Percentiles rank a stretch among this genome's conserved stretches.
phyloP scores from a whole-genome alignment of 2,113 vertebrate species.

The Anoura caudifer region DNA sequence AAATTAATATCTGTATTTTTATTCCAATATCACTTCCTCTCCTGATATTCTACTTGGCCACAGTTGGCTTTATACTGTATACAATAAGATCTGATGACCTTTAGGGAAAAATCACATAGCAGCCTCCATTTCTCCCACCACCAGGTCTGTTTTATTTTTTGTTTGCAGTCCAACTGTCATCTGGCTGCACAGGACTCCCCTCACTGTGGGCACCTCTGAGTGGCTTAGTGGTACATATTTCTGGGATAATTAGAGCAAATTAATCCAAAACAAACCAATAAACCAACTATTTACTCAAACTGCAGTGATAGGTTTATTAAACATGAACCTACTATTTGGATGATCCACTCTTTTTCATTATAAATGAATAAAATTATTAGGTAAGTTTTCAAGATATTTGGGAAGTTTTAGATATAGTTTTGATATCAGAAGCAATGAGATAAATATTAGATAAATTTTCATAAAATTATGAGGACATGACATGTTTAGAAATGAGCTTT shows the following conservation, averaged over 20 bases:
- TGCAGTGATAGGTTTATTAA: neutral
- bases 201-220: neutral
- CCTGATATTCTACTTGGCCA: neutral
- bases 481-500: neutral
- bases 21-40: neutral
- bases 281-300: neutral
- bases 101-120: neutral
- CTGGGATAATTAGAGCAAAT: neutral
- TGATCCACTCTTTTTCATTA: neutral
- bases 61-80: neutral
- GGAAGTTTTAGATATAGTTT: neutral
- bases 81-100: neutral
- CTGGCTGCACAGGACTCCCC: neutral
- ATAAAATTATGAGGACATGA: neutral
- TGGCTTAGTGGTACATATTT: neutral
- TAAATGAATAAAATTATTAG: neutral
- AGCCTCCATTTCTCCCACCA: neutral
- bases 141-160: neutral
- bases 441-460: neutral
- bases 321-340: neutral
- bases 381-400: neutral
- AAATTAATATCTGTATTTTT: neutral
- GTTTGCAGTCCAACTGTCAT: neutral
- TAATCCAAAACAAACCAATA: neutral
- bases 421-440: neutral